phyloP scores from a whole-genome alignment of 2,113 vertebrate species.

The Thinocorus orbignyianus region DNA sequence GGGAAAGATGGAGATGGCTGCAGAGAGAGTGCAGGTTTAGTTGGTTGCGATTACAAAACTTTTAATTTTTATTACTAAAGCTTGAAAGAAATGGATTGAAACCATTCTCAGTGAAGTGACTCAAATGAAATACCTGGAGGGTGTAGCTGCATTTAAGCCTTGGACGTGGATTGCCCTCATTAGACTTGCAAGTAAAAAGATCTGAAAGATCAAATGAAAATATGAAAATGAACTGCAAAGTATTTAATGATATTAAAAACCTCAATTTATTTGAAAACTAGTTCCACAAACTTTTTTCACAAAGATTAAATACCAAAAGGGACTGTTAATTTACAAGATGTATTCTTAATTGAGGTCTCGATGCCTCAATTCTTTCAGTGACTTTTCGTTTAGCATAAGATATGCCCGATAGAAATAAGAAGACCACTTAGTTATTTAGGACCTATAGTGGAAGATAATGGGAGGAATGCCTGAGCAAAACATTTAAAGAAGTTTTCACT shows the following conservation, averaged over 20 bases:
- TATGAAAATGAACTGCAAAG: not conserved
- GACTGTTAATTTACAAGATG: not conserved
- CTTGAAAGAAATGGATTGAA: not conserved
- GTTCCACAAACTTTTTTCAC: not conserved
- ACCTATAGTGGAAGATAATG: fast-evolving
- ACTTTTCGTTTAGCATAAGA: not conserved
- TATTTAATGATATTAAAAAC: not conserved
- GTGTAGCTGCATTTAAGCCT: not conserved
- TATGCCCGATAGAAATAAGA: not conserved
- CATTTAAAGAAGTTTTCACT: not conserved
- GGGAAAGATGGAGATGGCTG: not conserved
- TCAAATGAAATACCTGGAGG: not conserved
- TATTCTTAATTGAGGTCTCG: not conserved
- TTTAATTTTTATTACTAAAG: not conserved
- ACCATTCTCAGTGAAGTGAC: not conserved
- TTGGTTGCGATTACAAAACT: not conserved
- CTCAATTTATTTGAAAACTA: not conserved
- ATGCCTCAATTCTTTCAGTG: not conserved
- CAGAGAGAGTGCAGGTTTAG: not conserved
- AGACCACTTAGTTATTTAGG: not conserved
- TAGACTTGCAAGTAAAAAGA: not conserved
- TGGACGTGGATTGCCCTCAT: not conserved
- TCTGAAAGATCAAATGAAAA: not conserved
- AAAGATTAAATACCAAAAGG: not conserved
- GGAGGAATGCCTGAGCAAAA: not conserved